Conservation (phyloP, 2,888 invertebrate species). For the Oscheius sp. region DNA sequence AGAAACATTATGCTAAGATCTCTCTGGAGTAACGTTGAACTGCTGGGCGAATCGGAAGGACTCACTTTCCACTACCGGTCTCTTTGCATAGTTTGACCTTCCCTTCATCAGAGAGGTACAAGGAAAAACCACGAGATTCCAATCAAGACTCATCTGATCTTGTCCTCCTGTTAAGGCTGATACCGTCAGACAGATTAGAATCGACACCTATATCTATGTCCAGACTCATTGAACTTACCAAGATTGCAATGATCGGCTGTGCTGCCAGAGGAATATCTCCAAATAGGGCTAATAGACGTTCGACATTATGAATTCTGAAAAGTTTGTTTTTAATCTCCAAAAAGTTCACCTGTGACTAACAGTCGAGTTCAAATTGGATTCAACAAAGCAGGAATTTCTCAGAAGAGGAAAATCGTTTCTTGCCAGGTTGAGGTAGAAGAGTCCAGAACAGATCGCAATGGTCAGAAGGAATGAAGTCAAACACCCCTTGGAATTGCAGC, state of each 20-base stretch:
- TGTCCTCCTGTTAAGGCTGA: conserved; percentile 52
- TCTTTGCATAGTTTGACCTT: conserved; percentile 35
- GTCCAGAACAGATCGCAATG: background rate
- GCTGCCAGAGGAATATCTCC: conserved; percentile 1
- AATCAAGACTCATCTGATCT: conserved; percentile 58
- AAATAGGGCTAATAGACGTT: background rate
- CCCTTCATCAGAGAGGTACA: conserved; percentile 41
- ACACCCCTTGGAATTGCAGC: conserved; percentile 45
- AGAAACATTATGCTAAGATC: too few relatives aligned
- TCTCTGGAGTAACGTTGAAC: background rate
- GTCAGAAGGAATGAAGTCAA: conserved; percentile 38
- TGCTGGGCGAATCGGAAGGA: conserved; percentile 57
- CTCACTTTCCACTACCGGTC: conserved; percentile 49
- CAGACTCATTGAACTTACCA: background rate
- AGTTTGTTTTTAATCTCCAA: background rate
- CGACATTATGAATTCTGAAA: conserved; percentile 1
- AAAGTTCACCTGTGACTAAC: background rate
- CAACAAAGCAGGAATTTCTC: conserved; percentile 5
- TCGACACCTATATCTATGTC: conserved; percentile 27
- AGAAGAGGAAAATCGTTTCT: conserved; percentile 10
- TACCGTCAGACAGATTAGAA: conserved; percentile 39
- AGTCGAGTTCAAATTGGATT: background rate
- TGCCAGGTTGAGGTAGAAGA: conserved; percentile 17
- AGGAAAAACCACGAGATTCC: conserved; percentile 57
- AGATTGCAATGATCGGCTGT: conserved; percentile 9